Evolutionary conservation across 2,888 invertebrate genomes (phyloP), one percentile per base, ranked within the genome.

Genomic region (Hartigia nigra): DNA sequence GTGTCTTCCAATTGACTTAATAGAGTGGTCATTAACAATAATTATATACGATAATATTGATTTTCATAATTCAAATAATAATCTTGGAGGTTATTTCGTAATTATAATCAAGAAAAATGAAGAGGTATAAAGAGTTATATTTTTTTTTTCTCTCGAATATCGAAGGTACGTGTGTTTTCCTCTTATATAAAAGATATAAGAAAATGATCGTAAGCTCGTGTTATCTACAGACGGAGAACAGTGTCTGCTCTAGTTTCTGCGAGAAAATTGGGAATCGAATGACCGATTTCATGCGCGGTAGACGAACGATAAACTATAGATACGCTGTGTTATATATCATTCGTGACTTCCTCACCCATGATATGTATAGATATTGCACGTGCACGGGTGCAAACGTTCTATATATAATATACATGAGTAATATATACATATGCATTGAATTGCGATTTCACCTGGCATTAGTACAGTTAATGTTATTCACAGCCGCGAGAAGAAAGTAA

Each of bases 401-500:
- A 23, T 55, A 55, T 55, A 55, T 55, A 55, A 55, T 55, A 55
- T 23, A 55, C 23, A 9, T 9, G 23, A 23, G 55, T 55, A 23
- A 55, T 55, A 9, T 23, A 55, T 23, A 55, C 23, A 55, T 23
- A 55, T 55, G 55, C 55, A 9, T 23, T 55, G 55, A 31, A 74
- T 75, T 37, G 72, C 78, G 70, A 75, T 55, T 69, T 69, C 23
- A 69, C 77, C 12, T 14, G 74, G 23, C 23, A 31, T 36, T 74
- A 76, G 32, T 32, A 31, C 14, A 32, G 0, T 72, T 72, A 23
- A 12, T 12, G 23, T 72, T 31, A 34, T 5, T 12, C 12, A 31
- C 36, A 37, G 74, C 74, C 72, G 32, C 76, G 39, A 36, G 76
- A 79, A 55, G 76, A 83, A 83, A 83, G 83, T 83, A 82, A 84